phyloP scores from a whole-genome alignment of 2,888 invertebrate species.

The Fissipunctia ypsillon region DNA sequence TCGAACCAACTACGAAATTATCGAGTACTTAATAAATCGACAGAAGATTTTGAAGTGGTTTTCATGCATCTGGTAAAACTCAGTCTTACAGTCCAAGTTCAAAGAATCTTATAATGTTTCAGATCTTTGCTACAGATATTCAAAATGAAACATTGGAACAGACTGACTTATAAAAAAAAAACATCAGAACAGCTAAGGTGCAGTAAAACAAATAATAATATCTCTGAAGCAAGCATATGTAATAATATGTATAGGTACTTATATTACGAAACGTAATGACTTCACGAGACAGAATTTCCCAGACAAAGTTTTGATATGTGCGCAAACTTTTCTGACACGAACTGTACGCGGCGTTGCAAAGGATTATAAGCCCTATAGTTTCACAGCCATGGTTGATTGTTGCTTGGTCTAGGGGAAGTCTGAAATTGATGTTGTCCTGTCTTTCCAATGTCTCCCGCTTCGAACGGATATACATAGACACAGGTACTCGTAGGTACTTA shows the following conservation, averaged over 20 bases:
- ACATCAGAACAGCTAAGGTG: not conserved
- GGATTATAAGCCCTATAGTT: slow-evolving; percentile 2
- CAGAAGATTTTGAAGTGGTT: not conserved
- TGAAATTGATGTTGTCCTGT: slow-evolving; percentile 47
- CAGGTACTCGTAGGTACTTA: slow-evolving; percentile 66
- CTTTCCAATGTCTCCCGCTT: slow-evolving; percentile 50
- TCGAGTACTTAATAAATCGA: not conserved
- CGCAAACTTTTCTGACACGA: slow-evolving; percentile 47
- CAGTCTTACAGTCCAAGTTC: slow-evolving; percentile 9
- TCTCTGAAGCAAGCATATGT: slow-evolving; percentile 17
- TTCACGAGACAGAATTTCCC: slow-evolving; percentile 51
- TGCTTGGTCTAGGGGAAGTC: not conserved
- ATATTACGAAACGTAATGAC: slow-evolving; percentile 39
- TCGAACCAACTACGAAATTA: not conserved
- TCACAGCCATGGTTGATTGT: not conserved
- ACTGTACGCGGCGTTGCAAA: not conserved
- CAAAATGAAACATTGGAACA: slow-evolving; percentile 16
- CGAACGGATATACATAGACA: slow-evolving; percentile 33
- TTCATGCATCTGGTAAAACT: not conserved
- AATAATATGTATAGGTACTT: slow-evolving; percentile 27
- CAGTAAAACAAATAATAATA: slow-evolving; percentile 39
- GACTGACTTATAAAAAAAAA: slow-evolving; percentile 17
- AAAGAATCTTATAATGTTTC: slow-evolving; percentile 19
- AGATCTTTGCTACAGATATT: slow-evolving; percentile 14
- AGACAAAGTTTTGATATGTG: slow-evolving; percentile 54